phyloP scores from a whole-genome alignment of 2,888 invertebrate species.

The Drosophila helvetica region DNA sequence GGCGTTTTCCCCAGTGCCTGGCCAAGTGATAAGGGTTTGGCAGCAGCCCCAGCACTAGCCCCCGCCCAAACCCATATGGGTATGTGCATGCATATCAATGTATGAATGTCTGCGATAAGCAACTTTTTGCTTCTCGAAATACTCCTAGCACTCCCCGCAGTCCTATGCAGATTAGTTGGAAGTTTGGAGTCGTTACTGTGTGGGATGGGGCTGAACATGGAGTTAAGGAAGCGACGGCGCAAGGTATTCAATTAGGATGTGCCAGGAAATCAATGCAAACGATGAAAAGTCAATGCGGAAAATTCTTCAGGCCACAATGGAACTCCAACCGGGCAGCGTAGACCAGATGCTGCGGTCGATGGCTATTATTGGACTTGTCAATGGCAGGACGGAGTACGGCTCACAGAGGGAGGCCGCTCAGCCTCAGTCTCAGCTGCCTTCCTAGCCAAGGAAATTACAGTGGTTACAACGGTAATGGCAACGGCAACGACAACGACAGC shows the following conservation, averaged over 20 bases:
- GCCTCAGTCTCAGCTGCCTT: slow-evolving; percentile 7
- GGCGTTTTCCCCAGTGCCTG: slow-evolving; percentile 8
- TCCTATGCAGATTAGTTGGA: slow-evolving; percentile 42
- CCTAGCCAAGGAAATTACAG: slow-evolving; percentile 70
- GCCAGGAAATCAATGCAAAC: slow-evolving; percentile 48
- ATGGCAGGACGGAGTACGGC: slow-evolving; percentile 45
- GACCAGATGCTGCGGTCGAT: slow-evolving; percentile 76
- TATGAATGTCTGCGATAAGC: slow-evolving; percentile 55
- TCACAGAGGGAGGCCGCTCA: slow-evolving; percentile 5
- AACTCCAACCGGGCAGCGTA: slow-evolving; percentile 42
- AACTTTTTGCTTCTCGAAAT: slow-evolving; percentile 50
- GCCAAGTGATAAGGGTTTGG: slow-evolving; percentile 67
- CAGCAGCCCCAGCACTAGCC: slow-evolving; percentile 37
- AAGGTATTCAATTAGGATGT: slow-evolving; percentile 66
- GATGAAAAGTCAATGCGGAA: slow-evolving; percentile 10
- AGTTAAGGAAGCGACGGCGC: slow-evolving; percentile 12
- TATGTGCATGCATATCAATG: slow-evolving; percentile 48
- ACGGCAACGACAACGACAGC: slow-evolving; percentile 58
- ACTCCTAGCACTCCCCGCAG: background rate
- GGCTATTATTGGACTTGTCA: slow-evolving; percentile 76
- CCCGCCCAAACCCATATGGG: slow-evolving; percentile 20
- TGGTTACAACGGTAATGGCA: slow-evolving; percentile 54
- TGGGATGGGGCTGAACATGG: background rate
- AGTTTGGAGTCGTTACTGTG: slow-evolving; percentile 3
- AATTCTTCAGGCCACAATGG: slow-evolving; percentile 19